Base-by-base conservation (phyloP, 1,140 invertebrate species). In the Cotesia glomerata region DNA sequence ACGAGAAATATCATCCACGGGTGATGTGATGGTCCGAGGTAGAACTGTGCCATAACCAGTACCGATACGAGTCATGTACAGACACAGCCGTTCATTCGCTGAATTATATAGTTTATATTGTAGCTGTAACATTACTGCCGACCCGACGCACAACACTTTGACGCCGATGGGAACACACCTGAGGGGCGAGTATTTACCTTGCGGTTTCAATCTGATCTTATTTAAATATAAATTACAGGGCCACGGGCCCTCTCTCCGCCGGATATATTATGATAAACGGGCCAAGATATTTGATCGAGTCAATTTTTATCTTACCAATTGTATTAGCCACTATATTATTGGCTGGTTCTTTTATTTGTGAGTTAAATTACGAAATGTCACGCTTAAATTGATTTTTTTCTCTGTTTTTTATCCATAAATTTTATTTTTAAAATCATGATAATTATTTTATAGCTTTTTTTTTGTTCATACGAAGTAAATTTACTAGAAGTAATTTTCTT, bases 171-270 rank as follows among this genome's bases (percentile, higher is more conserved):
- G 51, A 68, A 68, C 51, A 52, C 65, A 26, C 16, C 34, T 11
- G 34, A 4, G 59, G 59, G 52, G 63, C 56, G 70, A 51, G 68
- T 74, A 70, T 74, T 74, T 74, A 74, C 72, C 67, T 74, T 74
- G 72, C 68, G 68, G 72, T 74, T 74, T 66, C 72, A 74, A 70
- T 70, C 68, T 74, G 72, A 74, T 68, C 72, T 74, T 74, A 74
- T 74, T 74, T 74, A 74, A 74, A 74, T 74, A 74, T 74, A 74
- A 74, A 74, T 74, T 74, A 74, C 72, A 69, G 54, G 67, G 62
- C 68, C 72, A 62, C 54, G 64, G 59, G 45, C 52, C 32, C 39
- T 54, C 51, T 68, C 51, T 56, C 32, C 45, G 66, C 14, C 52
- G 39, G 39, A 45, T 45, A 45, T 45, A 45, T 45, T 45, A 45